Evolutionary conservation across 2,113 vertebrate genomes (phyloP), one percentile per base, ranked within the genome.

Genomic region (Scopus umbretta): DNA sequence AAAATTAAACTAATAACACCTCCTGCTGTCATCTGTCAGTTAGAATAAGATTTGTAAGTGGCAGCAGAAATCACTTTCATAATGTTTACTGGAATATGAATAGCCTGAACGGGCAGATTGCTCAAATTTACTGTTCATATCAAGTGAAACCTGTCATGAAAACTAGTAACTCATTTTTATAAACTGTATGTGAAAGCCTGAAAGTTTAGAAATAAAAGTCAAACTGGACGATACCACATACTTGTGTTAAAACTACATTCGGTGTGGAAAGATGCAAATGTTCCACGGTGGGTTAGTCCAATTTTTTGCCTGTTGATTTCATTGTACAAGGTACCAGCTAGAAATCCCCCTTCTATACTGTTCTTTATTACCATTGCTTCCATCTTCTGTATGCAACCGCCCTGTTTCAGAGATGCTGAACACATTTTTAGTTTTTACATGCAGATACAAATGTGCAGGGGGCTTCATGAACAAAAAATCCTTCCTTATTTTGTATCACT

Each of bases 1-100:
- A 92, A 82, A 92, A 96, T 90, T 95, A 96, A 97, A 85, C 84
- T 96, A 96, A 89, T 93, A 95, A 96, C 71, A 94, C 94, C 91
- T 86, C 86, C 86, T 75, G 96, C 87, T 95, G 90, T 94, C 96
- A 97, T 88, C 90, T 96, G 87, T 82, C 94, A 95, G 75, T 89
- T 87, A 92, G 45, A 92, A 26, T 62, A 92, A 91, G 78, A 94
- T 67, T 87, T 91, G 14, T 67, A 94, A 92, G 36, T 85, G 91
- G 85, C 92, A 96, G 84, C 74, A 97, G 87, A 96, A 96, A 91
- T 92, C 45, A 94, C 88, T 91, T 96, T 76, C 70, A 55, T 87
- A 89, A 87, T 13, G 38, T 92, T 95, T 97, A 65, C 40, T 68
- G 68, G 53, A 94, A 94, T 94, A 95, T 58, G 80, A 90, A 91